Evolutionary conservation across 2,888 invertebrate species (phyloP), one percentile per base, ranked within the genome.

Genomic region (Troglohyphantes excavatus): DNA sequence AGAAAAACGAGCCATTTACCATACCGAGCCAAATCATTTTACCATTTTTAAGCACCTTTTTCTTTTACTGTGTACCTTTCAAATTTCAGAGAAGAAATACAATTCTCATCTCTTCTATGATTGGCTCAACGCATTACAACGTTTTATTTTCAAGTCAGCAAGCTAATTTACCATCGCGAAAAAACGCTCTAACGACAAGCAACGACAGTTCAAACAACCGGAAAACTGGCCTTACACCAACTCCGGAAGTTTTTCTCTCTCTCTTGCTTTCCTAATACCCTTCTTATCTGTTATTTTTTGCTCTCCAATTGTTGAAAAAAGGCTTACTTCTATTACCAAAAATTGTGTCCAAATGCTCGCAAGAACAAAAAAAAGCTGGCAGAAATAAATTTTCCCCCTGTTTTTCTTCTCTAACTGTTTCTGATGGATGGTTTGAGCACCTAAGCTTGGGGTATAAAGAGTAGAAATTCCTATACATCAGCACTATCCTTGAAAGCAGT

Each of bases 221-320:
- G 53, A 53, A 53, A 53, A 53, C 53, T 53, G n/a, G n/a, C n/a
- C n/a, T n/a, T 53, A 53, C 53, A 53, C 53, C 53, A 53, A 53
- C n/a, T 53, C 17, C 2, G 53, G n/a, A 53, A 53, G 53, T 53
- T 53, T n/a, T 53, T n/a, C 0, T 9, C 46, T n/a, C 5, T 33
- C 33, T 6, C 9, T 6, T 3, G 33, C 33, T 33, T 33, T 33
- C 33, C 9, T 33, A 33, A 33, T 9, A n/a, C 9, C 33, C 33
- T 33, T 9, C n/a, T n/a, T 53, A 53, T 53, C 53, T 53, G n/a
- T 53, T 53, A 17, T 53, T 53, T 53, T n/a, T 39, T 39, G 39
- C 53, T n/a, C 33, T 9, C 17, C 53, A 17, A 53, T 53, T 53
- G 53, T 53, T 17, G 53, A 53, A 53, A 53, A 46, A 53, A 53